Conservation (phyloP, 2,888 invertebrate genomes). For the Andrena trimmerana region DNA sequence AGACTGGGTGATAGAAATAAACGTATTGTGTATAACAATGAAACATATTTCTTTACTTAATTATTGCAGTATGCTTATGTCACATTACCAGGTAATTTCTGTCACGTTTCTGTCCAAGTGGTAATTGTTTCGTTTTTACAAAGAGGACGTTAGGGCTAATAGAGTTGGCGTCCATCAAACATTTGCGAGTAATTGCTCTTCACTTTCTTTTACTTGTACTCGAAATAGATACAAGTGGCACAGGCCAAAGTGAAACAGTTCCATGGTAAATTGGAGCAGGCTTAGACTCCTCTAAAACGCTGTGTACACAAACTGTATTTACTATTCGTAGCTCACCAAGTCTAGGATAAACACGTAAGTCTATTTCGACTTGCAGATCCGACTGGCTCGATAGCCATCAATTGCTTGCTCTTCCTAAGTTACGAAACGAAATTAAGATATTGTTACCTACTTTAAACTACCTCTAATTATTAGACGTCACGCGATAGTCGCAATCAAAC, state of each 20-base stretch:
- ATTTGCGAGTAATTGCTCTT: conserved; percentile 26
- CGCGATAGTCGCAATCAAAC: no score
- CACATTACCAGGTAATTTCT: no score
- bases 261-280: conserved; percentile 51
- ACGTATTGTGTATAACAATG: no score
- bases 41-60: no score
- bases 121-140: no score
- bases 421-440: conserved; percentile 7
- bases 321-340: conserved; percentile 35
- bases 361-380: conserved; percentile 55
- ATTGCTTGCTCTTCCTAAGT: conserved; percentile 10
- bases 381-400: conserved; percentile 17
- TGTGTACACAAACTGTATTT: conserved; percentile 43
- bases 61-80: no score
- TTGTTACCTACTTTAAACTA: neutral
- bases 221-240: neutral
- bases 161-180: neutral
- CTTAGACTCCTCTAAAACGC: conserved; percentile 32
- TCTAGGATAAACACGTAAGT: conserved; percentile 48
- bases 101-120: no score
- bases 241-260: conserved; percentile 43
- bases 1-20: neutral
- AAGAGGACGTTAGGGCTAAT: neutral
- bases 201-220: conserved; percentile 29
- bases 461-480: neutral